Percentiles rank a stretch among this genome's conserved stretches.
These are phyloP conservation scores for Acipenser ruthenus DNA, from an alignment of 2,797 vertebrate species.

Conservation along the genomic window DNA sequence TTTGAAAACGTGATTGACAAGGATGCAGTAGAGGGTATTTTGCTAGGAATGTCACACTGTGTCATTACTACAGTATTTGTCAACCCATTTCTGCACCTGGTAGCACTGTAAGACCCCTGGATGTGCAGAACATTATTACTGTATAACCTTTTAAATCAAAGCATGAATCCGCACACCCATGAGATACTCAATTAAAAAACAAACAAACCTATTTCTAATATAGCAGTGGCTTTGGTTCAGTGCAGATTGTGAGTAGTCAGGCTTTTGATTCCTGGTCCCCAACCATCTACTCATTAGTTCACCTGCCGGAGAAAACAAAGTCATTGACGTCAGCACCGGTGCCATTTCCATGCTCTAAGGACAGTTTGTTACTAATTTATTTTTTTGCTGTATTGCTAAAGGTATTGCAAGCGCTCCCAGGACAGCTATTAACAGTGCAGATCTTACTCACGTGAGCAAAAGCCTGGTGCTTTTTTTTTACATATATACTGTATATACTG, in stretches of 20 bases:
- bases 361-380: neutral
- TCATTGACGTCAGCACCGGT: neutral
- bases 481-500: neutral
- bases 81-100: no score
- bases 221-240: neutral
- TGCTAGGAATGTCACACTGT: no score
- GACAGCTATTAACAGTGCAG: neutral
- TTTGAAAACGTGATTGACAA: no score
- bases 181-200: no score
- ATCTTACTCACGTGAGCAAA: neutral
- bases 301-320: neutral
- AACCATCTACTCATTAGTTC: constrained; percentile 1
- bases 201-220: neutral
- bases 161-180: no score
- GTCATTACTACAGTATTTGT: no score
- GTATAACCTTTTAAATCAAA: no score
- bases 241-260: neutral
- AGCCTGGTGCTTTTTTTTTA: neutral
- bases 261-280: neutral
- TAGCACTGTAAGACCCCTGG: no score
- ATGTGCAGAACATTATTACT: no score
- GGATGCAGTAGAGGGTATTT: no score
- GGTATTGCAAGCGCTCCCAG: neutral
- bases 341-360: neutral
- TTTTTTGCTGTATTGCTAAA: constrained; percentile 1